Evolutionary conservation across 2,113 vertebrate species (phyloP).

Genomic region (Pseudopipra pipra): DNA sequence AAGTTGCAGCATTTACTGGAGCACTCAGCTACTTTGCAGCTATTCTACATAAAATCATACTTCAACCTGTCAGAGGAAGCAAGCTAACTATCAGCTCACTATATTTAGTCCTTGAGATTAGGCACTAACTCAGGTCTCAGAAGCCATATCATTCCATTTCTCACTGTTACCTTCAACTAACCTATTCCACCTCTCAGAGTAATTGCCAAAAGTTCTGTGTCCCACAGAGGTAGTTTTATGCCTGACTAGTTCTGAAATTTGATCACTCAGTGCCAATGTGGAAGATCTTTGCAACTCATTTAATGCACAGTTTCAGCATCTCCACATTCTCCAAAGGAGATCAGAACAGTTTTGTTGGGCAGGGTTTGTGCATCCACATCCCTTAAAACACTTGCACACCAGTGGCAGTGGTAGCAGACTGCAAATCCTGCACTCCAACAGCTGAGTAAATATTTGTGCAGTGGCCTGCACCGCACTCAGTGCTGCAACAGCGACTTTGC

Average conservation of each 20-base stretch:
- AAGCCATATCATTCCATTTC: background rate
- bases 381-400: background rate
- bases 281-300: rapidly evolving
- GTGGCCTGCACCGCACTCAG: rapidly evolving
- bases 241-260: background rate
- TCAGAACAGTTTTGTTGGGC: background rate
- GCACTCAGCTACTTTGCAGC: background rate
- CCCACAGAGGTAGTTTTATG: rapidly evolving
- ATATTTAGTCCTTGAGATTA: background rate
- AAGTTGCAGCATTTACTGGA: background rate
- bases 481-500: background rate
- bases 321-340: background rate
- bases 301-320: background rate
- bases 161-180: rapidly evolving
- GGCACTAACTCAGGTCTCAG: background rate
- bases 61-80: background rate
- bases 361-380: background rate
- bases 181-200: background rate
- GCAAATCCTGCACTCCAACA: background rate
- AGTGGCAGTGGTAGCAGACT: background rate
- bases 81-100: background rate
- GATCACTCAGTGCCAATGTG: background rate
- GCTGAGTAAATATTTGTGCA: background rate
- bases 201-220: background rate
- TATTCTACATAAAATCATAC: background rate